Percentiles rank a stretch among this genome's conserved stretches.
Evolutionary conservation across 1,140 invertebrate genomes (phyloP).

Genomic region (Luehdorfia chinensis): DNA sequence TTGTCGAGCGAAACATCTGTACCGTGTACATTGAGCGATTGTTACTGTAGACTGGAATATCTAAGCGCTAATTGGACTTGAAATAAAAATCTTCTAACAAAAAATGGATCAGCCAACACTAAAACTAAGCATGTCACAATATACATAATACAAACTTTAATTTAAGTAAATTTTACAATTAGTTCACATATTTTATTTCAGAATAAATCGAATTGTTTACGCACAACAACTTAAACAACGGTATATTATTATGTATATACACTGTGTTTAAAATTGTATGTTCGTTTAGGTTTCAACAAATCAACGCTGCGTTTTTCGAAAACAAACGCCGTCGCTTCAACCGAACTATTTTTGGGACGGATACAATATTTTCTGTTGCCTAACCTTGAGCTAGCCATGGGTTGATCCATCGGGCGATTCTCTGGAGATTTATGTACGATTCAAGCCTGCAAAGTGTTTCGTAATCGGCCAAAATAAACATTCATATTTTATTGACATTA

Average conservation of each 20-base stretch:
- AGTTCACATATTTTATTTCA: too few relatives aligned
- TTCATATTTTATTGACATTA: constrained; percentile 72
- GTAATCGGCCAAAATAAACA: constrained; percentile 72
- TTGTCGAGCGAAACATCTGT: constrained; percentile 38
- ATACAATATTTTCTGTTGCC: constrained; percentile 44
- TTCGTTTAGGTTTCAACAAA: constrained; percentile 32
- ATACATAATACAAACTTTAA: too few relatives aligned
- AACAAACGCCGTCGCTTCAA: constrained; percentile 27
- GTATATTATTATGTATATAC: too few relatives aligned
- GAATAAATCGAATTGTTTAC: too few relatives aligned
- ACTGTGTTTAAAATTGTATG: constrained; percentile 34
- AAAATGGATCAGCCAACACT: too few relatives aligned
- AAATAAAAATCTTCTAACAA: background rate
- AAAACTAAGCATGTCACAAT: too few relatives aligned
- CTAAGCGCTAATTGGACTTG: background rate
- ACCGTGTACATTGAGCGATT: constrained; percentile 2
- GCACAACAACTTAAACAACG: constrained; percentile 26
- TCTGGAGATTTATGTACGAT: constrained; percentile 57
- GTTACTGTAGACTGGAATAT: background rate
- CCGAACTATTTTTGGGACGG: constrained; percentile 56
- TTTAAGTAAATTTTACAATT: too few relatives aligned
- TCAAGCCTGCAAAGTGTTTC: constrained; percentile 56
- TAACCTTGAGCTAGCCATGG: constrained; percentile 54
- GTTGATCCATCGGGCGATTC: constrained; percentile 51
- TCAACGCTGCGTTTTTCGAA: constrained; percentile 32